phyloP scores from a whole-genome alignment of 35 echinoderm and acorn worm species.

The Holothuria glaberrima region DNA sequence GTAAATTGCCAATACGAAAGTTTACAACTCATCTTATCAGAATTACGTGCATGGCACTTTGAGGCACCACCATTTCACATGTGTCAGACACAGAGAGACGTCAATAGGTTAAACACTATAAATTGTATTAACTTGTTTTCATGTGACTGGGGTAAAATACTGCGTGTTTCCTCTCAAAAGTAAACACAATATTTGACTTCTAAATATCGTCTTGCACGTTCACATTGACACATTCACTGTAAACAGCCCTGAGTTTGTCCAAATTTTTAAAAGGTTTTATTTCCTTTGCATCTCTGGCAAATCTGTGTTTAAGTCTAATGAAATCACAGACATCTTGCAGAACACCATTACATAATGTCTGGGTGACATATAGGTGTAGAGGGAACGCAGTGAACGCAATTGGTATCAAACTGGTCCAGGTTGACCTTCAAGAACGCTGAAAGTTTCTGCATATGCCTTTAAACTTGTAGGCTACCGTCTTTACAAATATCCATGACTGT shows the following conservation, averaged over 20 bases:
- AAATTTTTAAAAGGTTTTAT: not conserved
- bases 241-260: not conserved
- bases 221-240: not conserved
- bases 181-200: too few species aligned
- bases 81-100: too few species aligned
- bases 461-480: constrained; percentile 12
- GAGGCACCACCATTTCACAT: too few species aligned
- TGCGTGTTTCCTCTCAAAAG: too few species aligned
- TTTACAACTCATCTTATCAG: too few species aligned
- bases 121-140: too few species aligned
- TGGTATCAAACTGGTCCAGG: not conserved
- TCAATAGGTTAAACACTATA: too few species aligned
- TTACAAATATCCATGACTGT: constrained; percentile 9
- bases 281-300: not conserved
- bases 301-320: not conserved
- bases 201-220: too few species aligned
- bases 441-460: constrained; percentile 38
- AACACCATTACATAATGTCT: not conserved
- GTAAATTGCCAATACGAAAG: too few species aligned
- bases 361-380: not conserved
- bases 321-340: not conserved
- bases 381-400: not conserved
- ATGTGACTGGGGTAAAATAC: too few species aligned
- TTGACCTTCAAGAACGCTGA: not conserved
- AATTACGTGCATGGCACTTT: too few species aligned